Percentiles rank a stretch among this genome's conserved stretches.
Conservation (phyloP, 1,140 invertebrate species). For the Eurosta solidaginis region DNA sequence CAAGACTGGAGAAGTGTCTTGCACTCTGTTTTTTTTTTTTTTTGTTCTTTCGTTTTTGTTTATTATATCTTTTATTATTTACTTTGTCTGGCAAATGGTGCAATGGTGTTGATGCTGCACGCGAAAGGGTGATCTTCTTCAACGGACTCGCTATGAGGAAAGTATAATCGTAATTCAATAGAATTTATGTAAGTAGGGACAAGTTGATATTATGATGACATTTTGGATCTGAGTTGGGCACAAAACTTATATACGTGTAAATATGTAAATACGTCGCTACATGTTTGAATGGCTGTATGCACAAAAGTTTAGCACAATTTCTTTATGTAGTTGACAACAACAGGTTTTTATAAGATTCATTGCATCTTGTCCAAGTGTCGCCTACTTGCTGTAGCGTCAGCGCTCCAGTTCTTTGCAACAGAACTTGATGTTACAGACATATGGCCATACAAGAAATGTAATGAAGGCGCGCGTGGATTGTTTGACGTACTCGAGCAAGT, state of each 20-base stretch:
- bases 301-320: constrained; percentile 4
- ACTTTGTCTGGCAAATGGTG: background rate
- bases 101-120: background rate
- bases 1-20: background rate
- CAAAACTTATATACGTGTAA: too few relatives aligned
- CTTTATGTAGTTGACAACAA: background rate
- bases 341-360: background rate
- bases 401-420: background rate
- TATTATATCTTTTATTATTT: background rate
- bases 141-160: background rate
- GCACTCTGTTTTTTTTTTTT: background rate
- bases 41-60: background rate
- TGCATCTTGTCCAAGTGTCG: background rate
- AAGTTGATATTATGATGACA: background rate
- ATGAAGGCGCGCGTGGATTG: background rate
- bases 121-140: background rate
- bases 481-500: background rate
- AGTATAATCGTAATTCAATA: background rate
- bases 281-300: too few relatives aligned
- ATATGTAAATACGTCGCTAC: background rate
- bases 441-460: background rate
- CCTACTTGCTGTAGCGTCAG: background rate
- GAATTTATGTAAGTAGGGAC: background rate
- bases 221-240: background rate
- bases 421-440: background rate